These are phyloP conservation scores for Metopia argyrocephala DNA, from an alignment of 2,888 invertebrate species.

Conservation along the genomic window DNA sequence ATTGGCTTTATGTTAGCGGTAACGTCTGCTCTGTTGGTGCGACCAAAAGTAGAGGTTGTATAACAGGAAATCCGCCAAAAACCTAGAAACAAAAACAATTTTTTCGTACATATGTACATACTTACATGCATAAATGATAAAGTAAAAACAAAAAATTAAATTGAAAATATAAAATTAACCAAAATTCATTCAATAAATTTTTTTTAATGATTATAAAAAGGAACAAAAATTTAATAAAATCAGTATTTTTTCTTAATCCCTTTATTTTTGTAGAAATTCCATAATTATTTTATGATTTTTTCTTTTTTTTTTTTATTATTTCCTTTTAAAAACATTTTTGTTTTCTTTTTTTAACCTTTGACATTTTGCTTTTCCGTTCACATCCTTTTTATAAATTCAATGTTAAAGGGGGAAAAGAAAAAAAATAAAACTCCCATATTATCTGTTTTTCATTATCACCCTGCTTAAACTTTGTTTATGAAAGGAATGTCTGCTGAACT, in stretches of 20 bases:
- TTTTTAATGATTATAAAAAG: not conserved
- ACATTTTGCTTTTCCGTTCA: conserved; percentile 33
- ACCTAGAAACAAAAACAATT: conserved; percentile 23
- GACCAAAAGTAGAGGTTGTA: conserved; percentile 41
- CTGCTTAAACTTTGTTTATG: conserved; percentile 50
- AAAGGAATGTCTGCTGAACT: conserved; percentile 58
- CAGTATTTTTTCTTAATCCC: not conserved
- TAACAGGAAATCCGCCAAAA: conserved; percentile 62
- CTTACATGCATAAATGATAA: conserved; percentile 28
- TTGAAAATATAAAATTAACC: not conserved
- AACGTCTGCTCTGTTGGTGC: conserved; percentile 20
- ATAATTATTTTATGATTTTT: not conserved
- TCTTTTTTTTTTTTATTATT: not conserved
- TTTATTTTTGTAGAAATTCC: not conserved
- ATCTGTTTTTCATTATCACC: conserved; percentile 60
- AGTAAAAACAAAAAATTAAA: not conserved
- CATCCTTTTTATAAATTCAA: conserved; percentile 31
- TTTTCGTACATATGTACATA: conserved; percentile 8
- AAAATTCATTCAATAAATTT: conserved; percentile 11
- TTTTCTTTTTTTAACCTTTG: conserved; percentile 50
- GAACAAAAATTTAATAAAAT: not conserved
- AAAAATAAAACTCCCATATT: conserved; percentile 12
- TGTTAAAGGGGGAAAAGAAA: not conserved
- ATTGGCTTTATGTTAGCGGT: too few species aligned
- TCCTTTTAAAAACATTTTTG: not conserved